phyloP scores from a whole-genome alignment of 2,888 invertebrate species.

The Cynaeus angustus region DNA sequence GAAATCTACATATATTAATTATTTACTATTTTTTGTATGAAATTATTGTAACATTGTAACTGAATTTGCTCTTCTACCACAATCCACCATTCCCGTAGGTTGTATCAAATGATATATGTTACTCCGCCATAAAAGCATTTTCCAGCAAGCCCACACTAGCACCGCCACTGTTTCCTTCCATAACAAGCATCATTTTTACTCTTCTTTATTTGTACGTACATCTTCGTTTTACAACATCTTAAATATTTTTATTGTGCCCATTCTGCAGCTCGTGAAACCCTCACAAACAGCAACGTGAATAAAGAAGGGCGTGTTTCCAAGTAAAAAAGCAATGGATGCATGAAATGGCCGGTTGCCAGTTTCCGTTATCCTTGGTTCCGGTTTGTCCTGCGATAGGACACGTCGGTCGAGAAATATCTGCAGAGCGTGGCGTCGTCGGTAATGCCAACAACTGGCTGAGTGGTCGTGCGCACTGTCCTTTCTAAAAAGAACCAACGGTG shows the following conservation, averaged over 20 bases:
- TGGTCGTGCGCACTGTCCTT: conserved; percentile 43
- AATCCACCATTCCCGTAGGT: too few relatives aligned
- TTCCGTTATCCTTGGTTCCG: conserved; percentile 61
- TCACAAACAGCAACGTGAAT: conserved; percentile 55
- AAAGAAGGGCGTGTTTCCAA: conserved; percentile 53
- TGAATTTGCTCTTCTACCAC: too few relatives aligned
- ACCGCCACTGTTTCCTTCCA: too few relatives aligned
- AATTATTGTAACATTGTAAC: too few relatives aligned
- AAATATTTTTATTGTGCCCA: conserved; percentile 57
- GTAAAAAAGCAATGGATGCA: conserved; percentile 61
- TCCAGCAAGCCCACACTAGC: too few relatives aligned
- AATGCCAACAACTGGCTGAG: conserved; percentile 37
- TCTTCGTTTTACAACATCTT: conserved; percentile 53
- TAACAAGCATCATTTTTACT: conserved; percentile 4
- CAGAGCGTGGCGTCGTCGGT: conserved; percentile 41
- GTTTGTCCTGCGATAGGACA: conserved; percentile 58
- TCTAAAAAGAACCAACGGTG: conserved; percentile 49
- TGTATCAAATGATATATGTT: too few relatives aligned
- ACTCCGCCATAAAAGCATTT: too few relatives aligned
- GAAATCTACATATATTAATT: too few relatives aligned
- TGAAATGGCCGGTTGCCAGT: conserved; percentile 63
- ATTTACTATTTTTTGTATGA: too few relatives aligned
- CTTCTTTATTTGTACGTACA: conserved; percentile 48
- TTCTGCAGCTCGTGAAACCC: conserved; percentile 56
- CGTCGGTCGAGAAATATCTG: conserved; percentile 53